A percentile compares a stretch with the other conserved stretches of the same genome.
Evolutionary conservation across 2,113 vertebrate species (phyloP).

Genomic region (Alouatta palliata): DNA sequence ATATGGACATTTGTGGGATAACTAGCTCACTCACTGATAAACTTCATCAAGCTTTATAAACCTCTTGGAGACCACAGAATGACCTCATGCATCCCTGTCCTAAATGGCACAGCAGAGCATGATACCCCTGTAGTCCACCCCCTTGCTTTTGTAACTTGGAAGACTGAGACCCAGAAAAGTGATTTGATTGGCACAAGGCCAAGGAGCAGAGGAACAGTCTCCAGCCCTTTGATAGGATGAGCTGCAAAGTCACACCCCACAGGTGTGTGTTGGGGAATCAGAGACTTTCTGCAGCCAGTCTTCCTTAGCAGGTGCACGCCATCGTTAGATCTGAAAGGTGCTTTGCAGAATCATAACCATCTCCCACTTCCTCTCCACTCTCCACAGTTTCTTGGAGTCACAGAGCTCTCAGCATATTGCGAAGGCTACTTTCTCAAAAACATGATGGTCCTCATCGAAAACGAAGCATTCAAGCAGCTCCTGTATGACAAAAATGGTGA

Average conservation of each 20-base stretch:
- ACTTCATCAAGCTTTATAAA: background rate
- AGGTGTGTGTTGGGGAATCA: rapidly evolving
- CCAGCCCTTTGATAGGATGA: background rate
- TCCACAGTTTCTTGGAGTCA: constrained; percentile 93
- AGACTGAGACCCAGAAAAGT: background rate
- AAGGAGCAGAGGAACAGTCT: background rate
- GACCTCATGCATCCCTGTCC: background rate
- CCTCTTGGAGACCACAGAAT: background rate
- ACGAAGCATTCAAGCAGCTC: constrained; percentile 97
- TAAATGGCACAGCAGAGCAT: background rate
- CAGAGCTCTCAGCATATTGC: constrained; percentile 94
- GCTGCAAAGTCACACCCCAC: rapidly evolving
- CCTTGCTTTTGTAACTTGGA: background rate
- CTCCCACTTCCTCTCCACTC: constrained; percentile 67
- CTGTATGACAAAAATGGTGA: constrained; percentile 93
- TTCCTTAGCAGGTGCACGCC: rapidly evolving
- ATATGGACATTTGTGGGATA: too few relatives aligned
- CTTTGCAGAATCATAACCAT: background rate
- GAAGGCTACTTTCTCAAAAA: constrained; percentile 99
- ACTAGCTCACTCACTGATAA: background rate
- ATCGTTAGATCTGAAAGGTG: rapidly evolving
- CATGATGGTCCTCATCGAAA: constrained; percentile 97
- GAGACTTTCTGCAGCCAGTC: background rate
- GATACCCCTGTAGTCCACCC: background rate
- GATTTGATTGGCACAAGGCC: background rate